A percentile compares a stretch with the other conserved stretches of the same genome.
These are phyloP conservation scores for Oryctes rhinoceros DNA, from an alignment of 1,140 invertebrate species.

Conservation along the genomic window DNA sequence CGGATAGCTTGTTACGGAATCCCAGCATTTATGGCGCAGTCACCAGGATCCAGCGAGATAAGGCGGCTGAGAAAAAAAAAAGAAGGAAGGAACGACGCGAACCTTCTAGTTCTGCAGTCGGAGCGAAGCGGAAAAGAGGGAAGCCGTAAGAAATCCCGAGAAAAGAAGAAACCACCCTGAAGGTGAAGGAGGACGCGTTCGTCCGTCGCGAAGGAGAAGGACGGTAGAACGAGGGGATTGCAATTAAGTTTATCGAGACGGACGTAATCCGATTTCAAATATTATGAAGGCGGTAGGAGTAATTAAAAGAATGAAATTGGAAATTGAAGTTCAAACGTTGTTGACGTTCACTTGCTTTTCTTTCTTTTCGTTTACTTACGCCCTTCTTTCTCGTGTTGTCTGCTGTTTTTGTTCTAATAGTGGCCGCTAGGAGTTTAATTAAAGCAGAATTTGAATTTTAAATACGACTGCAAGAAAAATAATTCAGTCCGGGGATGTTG, in stretches of 20 bases:
- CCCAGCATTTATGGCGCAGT: not conserved
- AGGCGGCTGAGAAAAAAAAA: not conserved
- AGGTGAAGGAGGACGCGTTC: not conserved
- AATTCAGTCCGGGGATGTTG: not conserved
- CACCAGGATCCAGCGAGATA: not conserved
- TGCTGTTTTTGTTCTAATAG: not conserved
- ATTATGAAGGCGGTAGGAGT: constrained; percentile 17
- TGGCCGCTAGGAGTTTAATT: not conserved
- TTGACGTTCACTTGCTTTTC: not conserved
- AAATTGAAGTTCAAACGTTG: constrained; percentile 18
- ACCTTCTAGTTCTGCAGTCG: not conserved
- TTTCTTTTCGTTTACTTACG: not conserved
- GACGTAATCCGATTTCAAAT: constrained; percentile 21
- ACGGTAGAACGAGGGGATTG: not conserved
- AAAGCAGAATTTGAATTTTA: not conserved
- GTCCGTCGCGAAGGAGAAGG: not conserved
- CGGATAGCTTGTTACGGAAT: not conserved
- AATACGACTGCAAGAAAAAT: not conserved
- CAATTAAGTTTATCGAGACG: constrained; percentile 21
- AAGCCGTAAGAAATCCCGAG: not conserved
- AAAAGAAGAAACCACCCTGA: not conserved
- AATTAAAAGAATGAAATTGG: constrained; percentile 19
- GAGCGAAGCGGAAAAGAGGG: not conserved
- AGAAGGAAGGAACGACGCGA: not conserved
- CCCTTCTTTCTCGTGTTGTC: not conserved